These are phyloP conservation scores for Fulmarus glacialis DNA, from an alignment of 2,113 vertebrate genomes.

Conservation along the genomic window DNA sequence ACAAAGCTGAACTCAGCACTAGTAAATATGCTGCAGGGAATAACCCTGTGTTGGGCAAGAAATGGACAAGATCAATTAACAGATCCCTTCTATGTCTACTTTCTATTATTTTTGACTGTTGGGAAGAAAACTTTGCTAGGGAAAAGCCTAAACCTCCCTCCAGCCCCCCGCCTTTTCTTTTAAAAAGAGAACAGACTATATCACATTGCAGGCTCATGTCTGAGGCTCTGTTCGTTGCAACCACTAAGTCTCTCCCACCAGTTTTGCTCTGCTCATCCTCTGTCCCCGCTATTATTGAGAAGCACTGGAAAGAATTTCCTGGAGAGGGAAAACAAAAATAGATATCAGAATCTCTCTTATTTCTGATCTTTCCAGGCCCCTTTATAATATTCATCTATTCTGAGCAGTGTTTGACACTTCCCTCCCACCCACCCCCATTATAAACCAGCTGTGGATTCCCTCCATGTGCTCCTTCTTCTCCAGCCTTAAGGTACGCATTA, in stretches of 20 bases:
- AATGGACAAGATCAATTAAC: constrained; percentile 63
- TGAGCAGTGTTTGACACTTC: constrained; percentile 24
- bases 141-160: not conserved
- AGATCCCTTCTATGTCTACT: constrained; percentile 17
- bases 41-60: constrained; percentile 40
- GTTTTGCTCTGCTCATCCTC: not conserved
- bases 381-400: constrained; percentile 43
- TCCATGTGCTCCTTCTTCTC: not conserved
- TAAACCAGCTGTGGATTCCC: not conserved
- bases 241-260: not conserved
- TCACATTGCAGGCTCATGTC: not conserved
- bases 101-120: constrained; percentile 58
- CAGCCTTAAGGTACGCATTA: constrained; percentile 46
- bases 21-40: constrained; percentile 62
- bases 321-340: not conserved
- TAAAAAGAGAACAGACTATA: not conserved
- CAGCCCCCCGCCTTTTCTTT: not conserved
- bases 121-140: constrained; percentile 21
- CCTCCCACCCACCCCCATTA: not conserved
- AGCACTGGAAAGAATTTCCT: not conserved
- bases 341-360: not conserved
- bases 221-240: not conserved
- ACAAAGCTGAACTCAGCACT: constrained; percentile 70
- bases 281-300: not conserved
- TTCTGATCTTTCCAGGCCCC: constrained; percentile 5